These are phyloP conservation scores for Cheilosia urbana DNA, from an alignment of 2,888 invertebrate species.

Conservation along the genomic window DNA sequence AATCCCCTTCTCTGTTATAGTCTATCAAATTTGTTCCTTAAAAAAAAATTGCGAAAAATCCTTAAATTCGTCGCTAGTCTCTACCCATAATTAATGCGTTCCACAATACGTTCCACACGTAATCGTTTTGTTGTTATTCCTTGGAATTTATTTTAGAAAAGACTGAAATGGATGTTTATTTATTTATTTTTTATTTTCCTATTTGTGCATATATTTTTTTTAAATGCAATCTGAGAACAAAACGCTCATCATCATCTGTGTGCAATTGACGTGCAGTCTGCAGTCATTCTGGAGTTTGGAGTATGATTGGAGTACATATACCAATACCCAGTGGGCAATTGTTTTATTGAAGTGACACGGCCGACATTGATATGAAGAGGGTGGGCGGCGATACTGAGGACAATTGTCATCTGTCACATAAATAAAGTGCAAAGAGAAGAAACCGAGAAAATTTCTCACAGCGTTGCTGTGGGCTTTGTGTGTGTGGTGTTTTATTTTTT, in stretches of 20 bases:
- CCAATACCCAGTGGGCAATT: conserved; percentile 19
- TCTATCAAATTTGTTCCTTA: conserved; percentile 6
- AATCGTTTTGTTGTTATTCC: conserved; percentile 57
- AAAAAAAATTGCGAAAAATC: conserved; percentile 32
- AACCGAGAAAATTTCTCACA: conserved; percentile 35
- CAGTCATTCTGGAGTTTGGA: conserved; percentile 5
- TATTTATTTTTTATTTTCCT: not conserved
- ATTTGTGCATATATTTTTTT: not conserved
- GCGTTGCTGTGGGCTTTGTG: not conserved
- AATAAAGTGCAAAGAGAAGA: conserved; percentile 36
- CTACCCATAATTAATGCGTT: conserved; percentile 69
- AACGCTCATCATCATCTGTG: conserved; percentile 17
- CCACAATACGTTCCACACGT: conserved; percentile 69
- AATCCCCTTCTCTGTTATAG: conserved; percentile 65
- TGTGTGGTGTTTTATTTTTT: not conserved
- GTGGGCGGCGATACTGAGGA: conserved; percentile 2
- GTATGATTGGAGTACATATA: not conserved
- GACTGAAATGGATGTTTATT: not conserved
- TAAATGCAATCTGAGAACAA: conserved; percentile 41
- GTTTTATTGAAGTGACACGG: not conserved
- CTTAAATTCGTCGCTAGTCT: conserved; percentile 55
- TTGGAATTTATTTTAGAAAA: conserved; percentile 28
- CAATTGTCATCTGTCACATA: conserved; percentile 60
- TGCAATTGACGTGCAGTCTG: conserved; percentile 50
- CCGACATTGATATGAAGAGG: not conserved